phyloP scores from a whole-genome alignment of 2,113 vertebrate genomes.

The Scatophagus argus region DNA sequence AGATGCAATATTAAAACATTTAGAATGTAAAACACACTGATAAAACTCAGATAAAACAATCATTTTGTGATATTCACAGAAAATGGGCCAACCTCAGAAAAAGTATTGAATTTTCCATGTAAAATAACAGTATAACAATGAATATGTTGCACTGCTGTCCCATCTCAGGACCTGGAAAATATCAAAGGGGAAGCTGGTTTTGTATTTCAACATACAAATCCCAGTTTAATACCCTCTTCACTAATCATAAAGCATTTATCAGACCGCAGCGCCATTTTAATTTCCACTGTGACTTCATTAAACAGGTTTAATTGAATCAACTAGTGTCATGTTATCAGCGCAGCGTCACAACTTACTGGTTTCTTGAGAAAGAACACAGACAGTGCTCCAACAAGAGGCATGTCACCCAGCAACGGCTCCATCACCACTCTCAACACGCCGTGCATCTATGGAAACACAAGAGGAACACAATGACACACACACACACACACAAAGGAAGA shows the following conservation, averaged over 20 bases:
- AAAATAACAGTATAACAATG: not conserved
- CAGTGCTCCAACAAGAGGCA: constrained; percentile 94
- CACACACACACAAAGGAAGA: constrained; percentile 4
- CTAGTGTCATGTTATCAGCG: not conserved
- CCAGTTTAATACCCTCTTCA: not conserved
- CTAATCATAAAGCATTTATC: constrained; percentile 7
- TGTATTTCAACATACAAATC: constrained; percentile 14
- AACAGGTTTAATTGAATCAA: constrained; percentile 9
- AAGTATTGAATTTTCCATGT: not conserved
- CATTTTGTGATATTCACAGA: constrained; percentile 3
- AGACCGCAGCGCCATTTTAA: constrained; percentile 7
- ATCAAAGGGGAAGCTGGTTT: not conserved
- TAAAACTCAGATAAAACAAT: constrained; percentile 3
- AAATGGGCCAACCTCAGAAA: not conserved
- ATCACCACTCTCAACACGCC: constrained; percentile 95
- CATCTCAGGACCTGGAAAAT: not conserved
- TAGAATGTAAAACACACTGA: not conserved
- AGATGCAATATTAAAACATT: not conserved
- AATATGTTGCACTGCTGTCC: not conserved
- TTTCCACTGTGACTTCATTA: not conserved
- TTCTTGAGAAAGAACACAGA: constrained; percentile 97
- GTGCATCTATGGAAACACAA: constrained; percentile 87
- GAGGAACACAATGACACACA: constrained; percentile 39
- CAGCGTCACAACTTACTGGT: constrained; percentile 86
- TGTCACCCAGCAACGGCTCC: constrained; percentile 95